These are phyloP conservation scores for Smutsia gigantea DNA, from an alignment of 2,797 vertebrate species.

Conservation along the genomic window DNA sequence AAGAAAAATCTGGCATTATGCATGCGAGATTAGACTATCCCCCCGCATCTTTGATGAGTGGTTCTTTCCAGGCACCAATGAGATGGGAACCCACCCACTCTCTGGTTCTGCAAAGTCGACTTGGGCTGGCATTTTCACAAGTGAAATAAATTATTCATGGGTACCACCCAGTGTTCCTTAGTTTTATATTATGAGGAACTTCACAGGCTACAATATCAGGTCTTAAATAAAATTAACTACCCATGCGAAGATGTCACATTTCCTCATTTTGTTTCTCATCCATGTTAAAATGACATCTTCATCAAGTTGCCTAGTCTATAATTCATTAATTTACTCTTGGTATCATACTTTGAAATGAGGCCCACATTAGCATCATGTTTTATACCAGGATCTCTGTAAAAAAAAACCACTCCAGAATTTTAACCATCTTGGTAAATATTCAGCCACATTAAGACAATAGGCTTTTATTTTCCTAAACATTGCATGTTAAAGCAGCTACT, in stretches of 20 bases:
- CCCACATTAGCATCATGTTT: constrained; percentile 11
- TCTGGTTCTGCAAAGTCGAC: constrained; percentile 31
- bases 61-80: constrained; percentile 33
- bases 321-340: constrained; percentile 68
- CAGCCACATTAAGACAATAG: constrained; percentile 24
- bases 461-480: constrained; percentile 44
- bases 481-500: constrained; percentile 7
- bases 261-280: constrained; percentile 60
- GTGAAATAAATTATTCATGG: constrained; percentile 74
- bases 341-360: constrained; percentile 65
- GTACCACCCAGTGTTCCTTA: constrained; percentile 73
- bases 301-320: constrained; percentile 54
- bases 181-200: constrained; percentile 69
- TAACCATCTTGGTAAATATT: constrained; percentile 63
- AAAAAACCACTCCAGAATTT: constrained; percentile 54
- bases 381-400: constrained; percentile 19
- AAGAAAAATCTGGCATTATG: constrained; percentile 19
- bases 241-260: constrained; percentile 62
- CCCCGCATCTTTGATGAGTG: constrained; percentile 25
- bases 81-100: constrained; percentile 32
- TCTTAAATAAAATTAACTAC: constrained; percentile 82
- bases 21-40: constrained; percentile 12
- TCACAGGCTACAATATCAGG: constrained; percentile 74
- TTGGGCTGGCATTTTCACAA: constrained; percentile 45
- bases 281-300: constrained; percentile 67